Conservation (phyloP, 2,113 vertebrate species). For the Aegotheles bennettii region DNA sequence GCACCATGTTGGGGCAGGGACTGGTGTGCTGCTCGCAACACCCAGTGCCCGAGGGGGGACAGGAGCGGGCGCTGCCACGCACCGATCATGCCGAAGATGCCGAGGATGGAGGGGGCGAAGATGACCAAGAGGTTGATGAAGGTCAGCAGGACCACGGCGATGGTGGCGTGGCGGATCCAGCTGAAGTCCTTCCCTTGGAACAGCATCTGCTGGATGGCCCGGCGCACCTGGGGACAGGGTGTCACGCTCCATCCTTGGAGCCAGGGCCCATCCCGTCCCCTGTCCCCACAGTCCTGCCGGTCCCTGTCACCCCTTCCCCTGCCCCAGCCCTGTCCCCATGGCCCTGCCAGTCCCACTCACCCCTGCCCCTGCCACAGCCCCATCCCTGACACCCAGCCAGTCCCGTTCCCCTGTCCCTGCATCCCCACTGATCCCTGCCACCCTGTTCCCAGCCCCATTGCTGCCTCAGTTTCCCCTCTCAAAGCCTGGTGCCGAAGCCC, state of each 20-base stretch:
- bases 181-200: conserved; percentile 90
- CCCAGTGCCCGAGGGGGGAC: neutral
- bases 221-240: conserved; percentile 80
- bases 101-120: conserved; percentile 94
- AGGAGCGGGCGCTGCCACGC: neutral
- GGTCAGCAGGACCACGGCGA: conserved; percentile 82
- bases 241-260: neutral
- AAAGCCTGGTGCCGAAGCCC: neutral
- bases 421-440: neutral
- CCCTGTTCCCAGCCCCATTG: neutral
- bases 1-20: neutral
- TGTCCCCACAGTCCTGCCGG: neutral
- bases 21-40: neutral
- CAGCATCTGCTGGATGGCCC: conserved; percentile 93
- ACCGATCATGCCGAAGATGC: conserved; percentile 97
- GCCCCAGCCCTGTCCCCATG: neutral
- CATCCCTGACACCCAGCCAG: neutral
- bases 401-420: neutral
- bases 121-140: conserved; percentile 94
- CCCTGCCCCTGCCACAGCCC: too few species aligned
- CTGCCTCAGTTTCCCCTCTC: neutral
- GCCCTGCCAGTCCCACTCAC: neutral
- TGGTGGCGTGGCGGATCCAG: conserved; percentile 86
- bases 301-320: neutral
- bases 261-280: neutral